Evolutionary conservation across 2,888 invertebrate genomes (phyloP).

Genomic region (Lamellibrachia columna): DNA sequence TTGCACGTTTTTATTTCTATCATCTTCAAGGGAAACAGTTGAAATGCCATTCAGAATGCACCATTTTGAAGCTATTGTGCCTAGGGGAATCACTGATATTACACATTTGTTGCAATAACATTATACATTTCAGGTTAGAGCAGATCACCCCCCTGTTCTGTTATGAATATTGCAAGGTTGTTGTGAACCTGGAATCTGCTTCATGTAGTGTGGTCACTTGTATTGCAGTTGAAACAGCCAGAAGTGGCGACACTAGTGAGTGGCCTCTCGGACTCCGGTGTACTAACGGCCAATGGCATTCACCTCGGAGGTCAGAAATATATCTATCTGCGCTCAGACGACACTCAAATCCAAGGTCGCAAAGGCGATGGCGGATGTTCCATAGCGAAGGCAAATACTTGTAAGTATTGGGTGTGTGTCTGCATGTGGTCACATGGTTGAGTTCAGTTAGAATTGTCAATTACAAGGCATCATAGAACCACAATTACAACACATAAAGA

Average conservation of each 20-base stretch:
- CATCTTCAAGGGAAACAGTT: too few relatives aligned
- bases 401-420: background rate
- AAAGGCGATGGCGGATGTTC: constrained; percentile 17
- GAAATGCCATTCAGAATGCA: too few relatives aligned
- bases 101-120: too few relatives aligned
- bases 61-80: too few relatives aligned
- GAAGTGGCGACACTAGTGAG: background rate
- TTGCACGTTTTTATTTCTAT: too few relatives aligned
- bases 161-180: too few relatives aligned
- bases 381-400: constrained; percentile 21
- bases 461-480: too few relatives aligned
- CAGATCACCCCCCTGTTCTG: too few relatives aligned
- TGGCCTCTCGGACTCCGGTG: background rate
- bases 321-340: constrained; percentile 18
- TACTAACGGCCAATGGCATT: background rate
- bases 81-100: too few relatives aligned
- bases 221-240: background rate
- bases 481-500: too few relatives aligned
- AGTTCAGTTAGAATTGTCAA: background rate
- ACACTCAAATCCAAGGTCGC: constrained; percentile 17
- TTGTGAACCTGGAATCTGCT: too few relatives aligned
- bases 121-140: too few relatives aligned
- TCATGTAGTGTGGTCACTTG: background rate
- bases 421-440: background rate
- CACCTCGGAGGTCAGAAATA: constrained; percentile 13